Evolutionary conservation across 2,888 invertebrate genomes (phyloP), one percentile per base, ranked within the genome.

Genomic region (Myopa testacea): DNA sequence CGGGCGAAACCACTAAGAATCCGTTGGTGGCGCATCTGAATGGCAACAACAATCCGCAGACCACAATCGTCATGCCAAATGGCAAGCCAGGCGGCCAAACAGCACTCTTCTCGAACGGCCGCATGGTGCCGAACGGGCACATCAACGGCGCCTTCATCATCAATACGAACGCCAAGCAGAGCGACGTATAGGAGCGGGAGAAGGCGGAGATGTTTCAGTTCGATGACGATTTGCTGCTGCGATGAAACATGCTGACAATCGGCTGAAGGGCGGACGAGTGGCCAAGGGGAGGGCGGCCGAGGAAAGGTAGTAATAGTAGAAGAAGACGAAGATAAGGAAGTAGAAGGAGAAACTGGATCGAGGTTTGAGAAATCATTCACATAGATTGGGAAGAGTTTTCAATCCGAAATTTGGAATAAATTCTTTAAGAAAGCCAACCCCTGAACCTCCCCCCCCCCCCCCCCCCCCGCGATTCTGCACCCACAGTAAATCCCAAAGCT

Each of bases 141-240:
- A 87, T 89, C 78, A 90, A 90, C 82, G 89, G 89, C 76, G 90
- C 89, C 82, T 90, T 88, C 80, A 88, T 89, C 79, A 90, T 90
- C 79, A 90, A 90, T 75, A 88, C 90, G 80, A 89, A 89, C 82
- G 89, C 90, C 80, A 89, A 89, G 78, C 90, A 90, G 82, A 90
- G 90, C 81, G 90, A 90, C 81, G 90, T 90, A 88, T 89, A 89
- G 89, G 86, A 86, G 65, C 85, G 85, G 85, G 84, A 84, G 83
- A 86, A 86, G 80, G 83, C 84, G 84, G 87, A 86, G 79, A 80
- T 84, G 78, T 84, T 84, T 80, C 85, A 85, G 79, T 85, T 85
- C 80, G 84, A 85, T 80, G 86, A 87, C 70, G 83, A 85, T 82
- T 82, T 86, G 77, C 81, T 87, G 70, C 85, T 86, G 81, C 85